A percentile compares a stretch with the other conserved stretches of the same genome.
Conservation (phyloP, 2,888 invertebrate genomes). For the Andrena bicolor region DNA sequence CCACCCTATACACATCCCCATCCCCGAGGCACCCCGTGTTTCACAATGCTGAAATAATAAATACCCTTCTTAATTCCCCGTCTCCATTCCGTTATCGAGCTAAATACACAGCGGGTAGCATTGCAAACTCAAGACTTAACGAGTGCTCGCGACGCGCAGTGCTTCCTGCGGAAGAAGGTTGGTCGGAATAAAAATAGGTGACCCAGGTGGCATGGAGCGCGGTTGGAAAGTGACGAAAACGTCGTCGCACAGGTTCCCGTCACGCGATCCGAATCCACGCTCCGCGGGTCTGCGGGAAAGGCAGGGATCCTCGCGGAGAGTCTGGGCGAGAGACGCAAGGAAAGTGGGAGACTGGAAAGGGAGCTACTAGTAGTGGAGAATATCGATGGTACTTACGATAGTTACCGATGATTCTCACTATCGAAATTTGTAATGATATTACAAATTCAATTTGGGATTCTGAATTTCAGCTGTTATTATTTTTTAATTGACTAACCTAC, state of each 20-base stretch:
- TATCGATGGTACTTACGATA: too few relatives aligned
- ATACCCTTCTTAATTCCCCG: too few relatives aligned
- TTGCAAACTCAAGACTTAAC: background rate
- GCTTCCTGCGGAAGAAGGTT: background rate
- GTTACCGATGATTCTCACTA: too few relatives aligned
- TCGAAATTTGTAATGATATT: too few relatives aligned
- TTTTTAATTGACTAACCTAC: too few relatives aligned
- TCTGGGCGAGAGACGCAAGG: background rate
- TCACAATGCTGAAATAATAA: too few relatives aligned
- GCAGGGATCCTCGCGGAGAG: background rate
- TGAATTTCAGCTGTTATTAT: too few relatives aligned
- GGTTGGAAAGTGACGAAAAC: constrained; percentile 15
- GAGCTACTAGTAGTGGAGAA: too few relatives aligned
- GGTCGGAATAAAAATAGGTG: background rate
- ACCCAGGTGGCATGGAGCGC: background rate
- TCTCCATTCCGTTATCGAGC: background rate
- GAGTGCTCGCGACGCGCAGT: background rate
- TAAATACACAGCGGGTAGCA: background rate
- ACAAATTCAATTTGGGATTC: too few relatives aligned
- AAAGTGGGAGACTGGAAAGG: background rate
- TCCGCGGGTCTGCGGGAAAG: background rate
- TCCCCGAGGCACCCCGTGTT: too few relatives aligned
- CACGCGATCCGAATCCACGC: background rate
- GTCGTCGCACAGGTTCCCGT: background rate
- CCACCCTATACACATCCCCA: too few relatives aligned